Percentiles rank a stretch among this genome's conserved stretches.
Evolutionary conservation across 37 sponge, comb jelly and placozoan genomes (phyloP).

Genomic region (Mnemiopsis leidyi): DNA sequence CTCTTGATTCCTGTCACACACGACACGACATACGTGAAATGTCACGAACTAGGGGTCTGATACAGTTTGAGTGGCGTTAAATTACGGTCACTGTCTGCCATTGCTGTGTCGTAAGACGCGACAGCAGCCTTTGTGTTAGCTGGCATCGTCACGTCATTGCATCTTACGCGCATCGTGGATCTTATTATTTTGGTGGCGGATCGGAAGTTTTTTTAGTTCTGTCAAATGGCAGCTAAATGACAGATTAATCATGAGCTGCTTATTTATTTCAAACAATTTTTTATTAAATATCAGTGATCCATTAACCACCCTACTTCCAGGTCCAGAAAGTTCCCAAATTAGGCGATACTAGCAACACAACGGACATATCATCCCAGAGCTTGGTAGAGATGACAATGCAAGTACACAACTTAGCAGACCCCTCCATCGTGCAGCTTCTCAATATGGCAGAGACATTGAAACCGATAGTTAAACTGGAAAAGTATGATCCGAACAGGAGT

Average conservation of each 20-base stretch:
- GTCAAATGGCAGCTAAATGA: no score
- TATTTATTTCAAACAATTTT: no score
- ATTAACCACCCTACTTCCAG: no score
- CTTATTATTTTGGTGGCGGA: no score
- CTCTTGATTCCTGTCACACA: no score
- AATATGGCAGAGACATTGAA: slow-evolving; percentile 2
- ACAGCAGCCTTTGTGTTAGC: background rate
- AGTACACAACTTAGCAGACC: background rate
- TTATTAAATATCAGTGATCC: no score
- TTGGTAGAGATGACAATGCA: slow-evolving; percentile 30
- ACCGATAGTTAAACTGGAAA: slow-evolving; percentile 3
- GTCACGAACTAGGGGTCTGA: no score
- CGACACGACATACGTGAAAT: no score
- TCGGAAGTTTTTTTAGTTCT: no score
- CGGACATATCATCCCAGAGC: slow-evolving; percentile 28
- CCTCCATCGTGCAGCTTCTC: background rate
- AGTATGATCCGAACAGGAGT: background rate
- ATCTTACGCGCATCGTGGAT: background rate
- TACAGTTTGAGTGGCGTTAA: no score
- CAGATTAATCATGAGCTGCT: no score
- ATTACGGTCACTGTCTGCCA: no score
- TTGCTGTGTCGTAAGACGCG: background rate
- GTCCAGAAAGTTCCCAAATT: background rate
- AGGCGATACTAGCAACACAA: background rate
- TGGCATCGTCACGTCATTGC: background rate